Conservation (phyloP, 2,888 invertebrate species). For the Acrocyrtus sp. region DNA sequence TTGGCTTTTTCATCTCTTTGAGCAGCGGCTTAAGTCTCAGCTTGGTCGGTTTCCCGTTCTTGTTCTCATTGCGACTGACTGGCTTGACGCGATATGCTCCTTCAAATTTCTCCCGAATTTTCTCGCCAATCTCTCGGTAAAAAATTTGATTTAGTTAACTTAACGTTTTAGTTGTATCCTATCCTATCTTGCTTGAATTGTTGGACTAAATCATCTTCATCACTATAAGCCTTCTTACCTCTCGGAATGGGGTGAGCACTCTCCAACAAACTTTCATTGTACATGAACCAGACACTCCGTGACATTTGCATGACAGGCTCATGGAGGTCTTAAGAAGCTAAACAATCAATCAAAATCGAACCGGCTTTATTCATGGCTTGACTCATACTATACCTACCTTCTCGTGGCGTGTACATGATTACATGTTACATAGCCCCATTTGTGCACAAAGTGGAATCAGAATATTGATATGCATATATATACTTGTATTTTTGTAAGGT, state of each 20-base stretch:
- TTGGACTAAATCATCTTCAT: too few species aligned
- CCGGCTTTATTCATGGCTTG: background rate
- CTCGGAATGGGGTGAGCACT: slow-evolving; percentile 65
- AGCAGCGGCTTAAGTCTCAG: slow-evolving; percentile 74
- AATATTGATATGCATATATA: too few species aligned
- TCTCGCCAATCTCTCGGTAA: slow-evolving; percentile 81
- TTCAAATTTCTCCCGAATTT: slow-evolving; percentile 82
- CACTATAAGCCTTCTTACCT: too few species aligned
- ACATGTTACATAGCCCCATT: background rate
- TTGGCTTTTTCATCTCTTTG: slow-evolving; percentile 84
- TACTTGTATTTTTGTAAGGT: too few species aligned
- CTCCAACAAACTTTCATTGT: slow-evolving; percentile 72
- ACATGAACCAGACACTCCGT: slow-evolving; percentile 73
- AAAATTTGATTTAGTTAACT: too few species aligned
- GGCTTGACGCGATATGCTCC: slow-evolving; percentile 86
- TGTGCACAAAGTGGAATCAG: too few species aligned
- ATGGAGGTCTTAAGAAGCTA: slow-evolving; percentile 67
- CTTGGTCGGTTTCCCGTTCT: slow-evolving; percentile 55
- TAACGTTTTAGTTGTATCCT: too few species aligned
- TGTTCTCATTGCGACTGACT: slow-evolving; percentile 69
- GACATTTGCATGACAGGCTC: slow-evolving; percentile 71
- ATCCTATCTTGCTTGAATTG: too few species aligned
- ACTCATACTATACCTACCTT: background rate
- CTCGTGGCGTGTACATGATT: background rate
- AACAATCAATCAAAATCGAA: slow-evolving; percentile 29